Conservation (phyloP, 2,888 invertebrate species). For the Microctonus brassicae region DNA sequence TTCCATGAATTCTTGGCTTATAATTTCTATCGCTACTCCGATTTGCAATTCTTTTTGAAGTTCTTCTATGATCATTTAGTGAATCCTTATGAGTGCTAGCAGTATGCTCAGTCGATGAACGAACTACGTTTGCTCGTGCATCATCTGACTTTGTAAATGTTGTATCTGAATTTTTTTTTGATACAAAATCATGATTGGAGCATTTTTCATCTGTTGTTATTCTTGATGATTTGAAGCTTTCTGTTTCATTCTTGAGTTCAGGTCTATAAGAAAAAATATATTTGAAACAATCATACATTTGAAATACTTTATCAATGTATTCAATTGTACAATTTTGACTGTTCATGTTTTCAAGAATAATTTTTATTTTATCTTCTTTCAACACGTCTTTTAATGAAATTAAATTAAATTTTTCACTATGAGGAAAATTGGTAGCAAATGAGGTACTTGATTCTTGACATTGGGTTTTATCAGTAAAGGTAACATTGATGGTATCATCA, state of each 20-base stretch:
- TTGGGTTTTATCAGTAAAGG: neutral
- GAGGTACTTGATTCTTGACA: constrained; percentile 5
- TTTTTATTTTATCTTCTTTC: constrained; percentile 52
- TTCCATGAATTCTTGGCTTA: constrained; percentile 25
- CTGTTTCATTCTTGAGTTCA: constrained; percentile 14
- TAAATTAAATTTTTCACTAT: neutral
- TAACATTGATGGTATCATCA: neutral
- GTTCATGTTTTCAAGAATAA: constrained; percentile 53
- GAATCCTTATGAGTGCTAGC: neutral
- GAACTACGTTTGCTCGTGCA: neutral
- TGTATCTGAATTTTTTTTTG: neutral
- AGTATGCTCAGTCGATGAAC: neutral
- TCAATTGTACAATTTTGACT: constrained; percentile 54
- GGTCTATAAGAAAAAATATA: constrained; percentile 49
- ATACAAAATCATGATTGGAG: too few species aligned
- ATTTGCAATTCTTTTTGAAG: neutral
- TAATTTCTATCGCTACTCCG: neutral
- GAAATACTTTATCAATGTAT: constrained; percentile 54
- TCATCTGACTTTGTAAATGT: neutral
- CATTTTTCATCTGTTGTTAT: too few species aligned
- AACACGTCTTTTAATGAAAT: constrained; percentile 48
- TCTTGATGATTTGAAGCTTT: constrained; percentile 1
- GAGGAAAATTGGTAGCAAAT: neutral
- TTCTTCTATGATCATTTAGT: neutral
- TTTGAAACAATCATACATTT: constrained; percentile 55